Evolutionary conservation across 1,140 invertebrate genomes (phyloP).

Genomic region (Zaprionus nigranus): DNA sequence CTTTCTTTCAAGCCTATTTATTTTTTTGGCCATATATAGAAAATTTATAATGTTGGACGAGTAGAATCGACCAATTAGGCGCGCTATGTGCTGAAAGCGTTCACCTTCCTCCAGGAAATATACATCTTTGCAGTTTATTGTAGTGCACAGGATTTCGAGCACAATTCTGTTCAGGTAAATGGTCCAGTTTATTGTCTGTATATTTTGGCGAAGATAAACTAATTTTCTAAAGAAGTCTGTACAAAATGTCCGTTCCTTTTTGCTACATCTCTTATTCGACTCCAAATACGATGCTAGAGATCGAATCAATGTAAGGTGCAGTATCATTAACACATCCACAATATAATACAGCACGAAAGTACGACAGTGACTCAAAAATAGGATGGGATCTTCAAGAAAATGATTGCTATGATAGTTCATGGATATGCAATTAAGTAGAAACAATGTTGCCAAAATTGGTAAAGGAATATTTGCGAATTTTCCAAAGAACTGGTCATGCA

Average conservation of each 20-base stretch:
- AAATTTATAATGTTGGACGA: not conserved
- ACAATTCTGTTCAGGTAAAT: not conserved
- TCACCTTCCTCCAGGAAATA: not conserved
- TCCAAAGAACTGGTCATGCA: constrained; percentile 7
- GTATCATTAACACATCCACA: not conserved
- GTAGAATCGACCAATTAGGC: not conserved
- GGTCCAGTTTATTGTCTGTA: not conserved
- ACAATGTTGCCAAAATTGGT: not conserved
- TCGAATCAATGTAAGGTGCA: not conserved
- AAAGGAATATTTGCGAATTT: not conserved
- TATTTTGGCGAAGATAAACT: not conserved
- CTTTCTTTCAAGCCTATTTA: constrained; percentile 3
- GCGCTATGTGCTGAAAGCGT: not conserved
- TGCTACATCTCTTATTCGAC: not conserved
- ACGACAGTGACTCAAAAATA: not conserved
- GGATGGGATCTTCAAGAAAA: too few species aligned
- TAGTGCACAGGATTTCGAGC: not conserved
- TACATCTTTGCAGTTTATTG: not conserved
- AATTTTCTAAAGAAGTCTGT: not conserved
- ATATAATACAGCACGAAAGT: not conserved
- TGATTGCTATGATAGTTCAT: not conserved
- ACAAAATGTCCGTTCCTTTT: not conserved
- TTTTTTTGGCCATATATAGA: not conserved
- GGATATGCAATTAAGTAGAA: not conserved
- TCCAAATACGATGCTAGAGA: not conserved